phyloP scores from a whole-genome alignment of 2,888 invertebrate genomes.

The Heliconius erato region DNA sequence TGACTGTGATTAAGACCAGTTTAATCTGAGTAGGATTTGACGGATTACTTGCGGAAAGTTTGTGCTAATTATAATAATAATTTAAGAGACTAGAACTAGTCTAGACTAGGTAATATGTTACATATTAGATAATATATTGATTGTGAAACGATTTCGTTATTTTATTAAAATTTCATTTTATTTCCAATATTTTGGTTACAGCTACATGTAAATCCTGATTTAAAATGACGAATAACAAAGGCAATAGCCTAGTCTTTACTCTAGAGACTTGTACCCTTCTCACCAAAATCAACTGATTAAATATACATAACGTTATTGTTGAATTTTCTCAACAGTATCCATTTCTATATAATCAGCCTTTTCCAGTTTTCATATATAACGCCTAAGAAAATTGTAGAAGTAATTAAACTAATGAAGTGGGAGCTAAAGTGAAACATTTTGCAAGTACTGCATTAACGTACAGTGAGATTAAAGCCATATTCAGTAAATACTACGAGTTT shows the following conservation, averaged over 20 bases:
- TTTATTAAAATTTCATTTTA: neutral
- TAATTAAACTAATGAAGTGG: constrained; percentile 28
- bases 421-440: constrained; percentile 14
- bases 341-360: constrained; percentile 2
- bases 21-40: constrained; percentile 15
- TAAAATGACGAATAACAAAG: constrained; percentile 42
- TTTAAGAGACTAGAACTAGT: neutral
- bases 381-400: constrained; percentile 19
- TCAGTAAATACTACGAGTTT: constrained; percentile 6
- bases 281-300: constrained; percentile 38
- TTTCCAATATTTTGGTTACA: neutral
- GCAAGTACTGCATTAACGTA: constrained; percentile 5
- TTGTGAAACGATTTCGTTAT: neutral
- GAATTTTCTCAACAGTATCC: constrained; percentile 14
- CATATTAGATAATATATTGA: neutral
- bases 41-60: neutral
- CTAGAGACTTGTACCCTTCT: constrained; percentile 35
- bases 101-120: too few relatives aligned
- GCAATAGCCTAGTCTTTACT: constrained; percentile 42
- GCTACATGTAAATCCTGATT: constrained; percentile 27
- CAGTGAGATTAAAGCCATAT: neutral
- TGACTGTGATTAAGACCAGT: constrained; percentile 26
- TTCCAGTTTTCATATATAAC: constrained; percentile 18
- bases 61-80: neutral
- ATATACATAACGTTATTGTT: constrained; percentile 38